These are phyloP conservation scores for Osmerus mordax DNA, from an alignment of 2,113 vertebrate species.

Conservation along the genomic window DNA sequence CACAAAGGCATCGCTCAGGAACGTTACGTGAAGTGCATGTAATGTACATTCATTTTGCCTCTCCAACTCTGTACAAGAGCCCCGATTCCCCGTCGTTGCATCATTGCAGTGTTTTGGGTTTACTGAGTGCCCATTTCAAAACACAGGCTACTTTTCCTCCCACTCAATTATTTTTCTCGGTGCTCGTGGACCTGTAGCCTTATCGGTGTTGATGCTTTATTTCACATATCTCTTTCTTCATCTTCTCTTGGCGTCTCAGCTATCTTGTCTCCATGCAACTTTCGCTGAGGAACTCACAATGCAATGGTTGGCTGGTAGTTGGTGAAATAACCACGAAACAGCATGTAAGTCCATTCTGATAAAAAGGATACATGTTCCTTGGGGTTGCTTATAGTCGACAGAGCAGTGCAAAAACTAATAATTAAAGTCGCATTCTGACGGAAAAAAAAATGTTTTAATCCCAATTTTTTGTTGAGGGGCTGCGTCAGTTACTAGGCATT, in stretches of 20 bases:
- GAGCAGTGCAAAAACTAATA: slow-evolving; percentile 73
- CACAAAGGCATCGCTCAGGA: slow-evolving; percentile 89
- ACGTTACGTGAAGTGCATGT: slow-evolving; percentile 84
- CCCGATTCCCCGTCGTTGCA: slow-evolving; percentile 74
- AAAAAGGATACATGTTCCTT: slow-evolving; percentile 19
- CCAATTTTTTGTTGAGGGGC: slow-evolving; percentile 83
- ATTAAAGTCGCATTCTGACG: slow-evolving; percentile 80
- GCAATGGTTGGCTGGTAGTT: slow-evolving; percentile 34
- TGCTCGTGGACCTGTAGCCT: slow-evolving; percentile 31
- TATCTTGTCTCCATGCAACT: slow-evolving; percentile 58
- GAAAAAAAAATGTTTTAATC: slow-evolving; percentile 74
- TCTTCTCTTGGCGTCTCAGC: slow-evolving; percentile 36
- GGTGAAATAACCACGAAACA: slow-evolving; percentile 13
- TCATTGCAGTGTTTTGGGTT: slow-evolving; percentile 76
- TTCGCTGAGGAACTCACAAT: slow-evolving; percentile 60
- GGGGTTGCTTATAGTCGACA: slow-evolving; percentile 39
- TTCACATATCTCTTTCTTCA: slow-evolving; percentile 52
- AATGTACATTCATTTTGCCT: slow-evolving; percentile 77
- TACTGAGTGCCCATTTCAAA: slow-evolving; percentile 60
- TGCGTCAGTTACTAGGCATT: slow-evolving; percentile 81
- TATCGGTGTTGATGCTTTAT: slow-evolving; percentile 43
- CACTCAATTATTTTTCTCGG: slow-evolving; percentile 33
- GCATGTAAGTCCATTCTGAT: slow-evolving; percentile 44
- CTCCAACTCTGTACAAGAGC: slow-evolving; percentile 74
- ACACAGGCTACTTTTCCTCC: slow-evolving; percentile 62